Evolutionary conservation across 2,113 vertebrate genomes (phyloP), one percentile per base, ranked within the genome.

Genomic region (Thunnus maccoyii): DNA sequence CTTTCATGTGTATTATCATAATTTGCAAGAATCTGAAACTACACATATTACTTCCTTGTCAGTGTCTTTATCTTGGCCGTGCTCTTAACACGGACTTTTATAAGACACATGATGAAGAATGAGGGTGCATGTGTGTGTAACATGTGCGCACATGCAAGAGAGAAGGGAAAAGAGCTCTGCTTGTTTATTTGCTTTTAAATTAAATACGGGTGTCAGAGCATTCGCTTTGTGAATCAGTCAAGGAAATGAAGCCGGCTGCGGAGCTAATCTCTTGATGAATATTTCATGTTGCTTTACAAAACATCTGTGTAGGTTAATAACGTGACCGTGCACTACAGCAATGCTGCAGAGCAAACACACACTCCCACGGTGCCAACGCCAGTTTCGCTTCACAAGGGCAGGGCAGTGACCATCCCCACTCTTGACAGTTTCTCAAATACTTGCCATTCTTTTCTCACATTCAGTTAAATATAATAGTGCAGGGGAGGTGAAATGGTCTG

Each of bases 271-370:
- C 62, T 56, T 15, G 46, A 84, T 80, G 76, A 90, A 85, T 89
- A 87, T 84, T 91, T 88, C 27, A 89, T 90, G 68, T 80, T 22
- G 79, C 63, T 87, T 87, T 75, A 70, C 78, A 76, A 87, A 90
- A 88, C 80, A 86, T 88, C 82, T 91, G 86, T 74, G 85, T 74
- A 75, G 71, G 54, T 81, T 89, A 62, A 84, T 76, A 85, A 78
- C 14, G 58, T 82, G 55, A 88, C 58, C 3, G 68, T 61, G 32
- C 76, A 85, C 46, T 67, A 64, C 58, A 76, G 55, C 67, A 66
- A 75, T 18, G 83, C 63, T 46, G 78, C 58, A 63, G 82, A 86
- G 79, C 71, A 87, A 78, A 86, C 66, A 72, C 46, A 65, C 36
- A 72, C 66, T 63, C 69, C 78, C 72, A 85, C 77, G 32, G 69